phyloP scores from a whole-genome alignment of 2,888 invertebrate species.

The Unio pictorum region DNA sequence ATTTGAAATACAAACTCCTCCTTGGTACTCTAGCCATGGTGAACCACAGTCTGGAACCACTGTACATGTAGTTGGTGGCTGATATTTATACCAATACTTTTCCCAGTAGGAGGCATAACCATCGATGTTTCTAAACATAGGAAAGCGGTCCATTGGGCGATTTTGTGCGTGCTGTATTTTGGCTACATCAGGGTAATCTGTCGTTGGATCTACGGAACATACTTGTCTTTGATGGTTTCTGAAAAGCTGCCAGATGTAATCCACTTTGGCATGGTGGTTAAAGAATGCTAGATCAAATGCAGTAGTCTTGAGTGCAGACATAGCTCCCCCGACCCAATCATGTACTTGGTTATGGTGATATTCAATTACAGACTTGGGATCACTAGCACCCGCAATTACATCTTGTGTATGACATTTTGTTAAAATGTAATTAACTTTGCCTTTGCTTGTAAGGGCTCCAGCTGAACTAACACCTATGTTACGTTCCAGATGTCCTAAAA shows the following conservation, averaged over 20 bases:
- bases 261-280: slow-evolving; percentile 55
- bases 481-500: slow-evolving; percentile 42
- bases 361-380: slow-evolving; percentile 25
- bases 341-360: slow-evolving; percentile 49
- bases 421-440: slow-evolving; percentile 29
- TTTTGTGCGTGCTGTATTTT: slow-evolving; percentile 20
- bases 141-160: slow-evolving; percentile 28
- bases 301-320: slow-evolving; percentile 49
- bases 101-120: slow-evolving; percentile 31
- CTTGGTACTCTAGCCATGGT: too few species aligned
- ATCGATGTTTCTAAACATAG: slow-evolving; percentile 26
- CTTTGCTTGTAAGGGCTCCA: slow-evolving; percentile 22
- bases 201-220: slow-evolving; percentile 32
- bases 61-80: slow-evolving; percentile 28
- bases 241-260: slow-evolving; percentile 57
- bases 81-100: slow-evolving; percentile 27
- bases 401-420: slow-evolving; percentile 28
- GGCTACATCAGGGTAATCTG: too few species aligned
- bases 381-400: slow-evolving; percentile 29
- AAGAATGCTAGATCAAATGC: slow-evolving; percentile 58
- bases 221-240: slow-evolving; percentile 28
- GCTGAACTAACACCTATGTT: slow-evolving; percentile 34
- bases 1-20: too few species aligned
- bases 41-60: background rate
- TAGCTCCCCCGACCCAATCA: slow-evolving; percentile 55